A percentile compares a stretch with the other conserved stretches of the same genome.
phyloP scores from a whole-genome alignment of 2,888 invertebrate genomes.

The Volucella inflata region DNA sequence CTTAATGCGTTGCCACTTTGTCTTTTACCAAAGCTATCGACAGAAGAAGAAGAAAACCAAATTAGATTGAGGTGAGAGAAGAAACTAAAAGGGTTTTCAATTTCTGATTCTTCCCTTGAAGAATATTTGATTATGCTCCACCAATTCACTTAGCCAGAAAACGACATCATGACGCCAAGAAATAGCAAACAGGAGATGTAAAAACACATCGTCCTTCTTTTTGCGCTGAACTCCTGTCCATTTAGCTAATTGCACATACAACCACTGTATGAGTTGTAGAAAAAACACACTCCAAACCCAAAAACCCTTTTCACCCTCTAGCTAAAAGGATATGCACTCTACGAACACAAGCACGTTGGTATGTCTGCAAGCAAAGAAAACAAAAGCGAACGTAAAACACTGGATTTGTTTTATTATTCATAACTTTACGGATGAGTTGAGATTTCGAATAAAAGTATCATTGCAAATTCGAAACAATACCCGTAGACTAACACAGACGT shows the following conservation, averaged over 20 bases:
- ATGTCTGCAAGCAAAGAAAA: constrained; percentile 51
- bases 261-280: constrained; percentile 20
- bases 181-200: background rate
- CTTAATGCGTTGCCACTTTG: constrained; percentile 39
- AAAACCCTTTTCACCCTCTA: constrained; percentile 7
- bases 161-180: constrained; percentile 60
- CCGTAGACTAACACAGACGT: constrained; percentile 13
- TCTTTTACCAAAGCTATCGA: constrained; percentile 1
- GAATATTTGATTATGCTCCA: constrained; percentile 71
- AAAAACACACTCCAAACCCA: background rate
- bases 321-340: constrained; percentile 26
- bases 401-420: constrained; percentile 77
- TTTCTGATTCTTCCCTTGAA: constrained; percentile 56
- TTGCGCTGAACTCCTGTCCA: constrained; percentile 44
- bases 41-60: constrained; percentile 27
- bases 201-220: constrained; percentile 22
- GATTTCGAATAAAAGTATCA: constrained; percentile 69
- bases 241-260: constrained; percentile 72
- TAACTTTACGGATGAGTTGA: constrained; percentile 78
- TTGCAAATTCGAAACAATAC: constrained; percentile 67
- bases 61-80: constrained; percentile 65
- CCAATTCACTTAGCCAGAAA: constrained; percentile 50
- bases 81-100: constrained; percentile 66
- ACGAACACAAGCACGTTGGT: constrained; percentile 6
- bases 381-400: constrained; percentile 55